Conservation (phyloP, 1,140 invertebrate species). For the Drosophila willistoni region DNA sequence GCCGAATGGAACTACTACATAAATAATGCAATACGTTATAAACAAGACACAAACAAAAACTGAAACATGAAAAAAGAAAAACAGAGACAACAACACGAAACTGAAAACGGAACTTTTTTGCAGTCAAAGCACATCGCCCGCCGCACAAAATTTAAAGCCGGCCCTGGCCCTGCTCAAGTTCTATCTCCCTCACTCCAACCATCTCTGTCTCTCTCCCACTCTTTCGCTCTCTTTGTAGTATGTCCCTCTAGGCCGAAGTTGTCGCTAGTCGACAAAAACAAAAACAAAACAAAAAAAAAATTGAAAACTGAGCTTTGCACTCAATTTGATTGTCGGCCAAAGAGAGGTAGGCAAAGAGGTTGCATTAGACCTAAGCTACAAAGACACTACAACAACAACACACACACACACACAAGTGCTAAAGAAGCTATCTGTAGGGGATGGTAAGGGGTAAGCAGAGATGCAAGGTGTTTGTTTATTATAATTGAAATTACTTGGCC, state of each 20-base stretch:
- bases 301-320: constrained; percentile 67
- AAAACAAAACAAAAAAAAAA: constrained; percentile 33
- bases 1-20: constrained; percentile 27
- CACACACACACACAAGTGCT: constrained; percentile 19
- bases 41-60: constrained; percentile 52
- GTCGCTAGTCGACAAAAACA: constrained; percentile 28
- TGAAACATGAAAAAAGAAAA: constrained; percentile 9
- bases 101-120: constrained; percentile 70
- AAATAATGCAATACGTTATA: constrained; percentile 67
- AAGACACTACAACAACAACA: constrained; percentile 3
- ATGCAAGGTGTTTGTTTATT: constrained; percentile 36
- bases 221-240: constrained; percentile 9
- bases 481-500: constrained; percentile 39
- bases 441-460: constrained; percentile 24
- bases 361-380: constrained; percentile 14
- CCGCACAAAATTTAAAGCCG: constrained; percentile 43
- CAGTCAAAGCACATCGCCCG: constrained; percentile 68
- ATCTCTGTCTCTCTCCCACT: not conserved
- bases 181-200: not conserved
- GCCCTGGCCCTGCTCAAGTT: constrained; percentile 20
- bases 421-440: constrained; percentile 38
- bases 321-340: constrained; percentile 61
- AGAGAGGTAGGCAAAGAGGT: constrained; percentile 12
- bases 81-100: constrained; percentile 52
- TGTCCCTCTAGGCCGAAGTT: constrained; percentile 42